Base-by-base conservation (phyloP, 2,888 invertebrate genomes). In the Epinotia bilunana region DNA sequence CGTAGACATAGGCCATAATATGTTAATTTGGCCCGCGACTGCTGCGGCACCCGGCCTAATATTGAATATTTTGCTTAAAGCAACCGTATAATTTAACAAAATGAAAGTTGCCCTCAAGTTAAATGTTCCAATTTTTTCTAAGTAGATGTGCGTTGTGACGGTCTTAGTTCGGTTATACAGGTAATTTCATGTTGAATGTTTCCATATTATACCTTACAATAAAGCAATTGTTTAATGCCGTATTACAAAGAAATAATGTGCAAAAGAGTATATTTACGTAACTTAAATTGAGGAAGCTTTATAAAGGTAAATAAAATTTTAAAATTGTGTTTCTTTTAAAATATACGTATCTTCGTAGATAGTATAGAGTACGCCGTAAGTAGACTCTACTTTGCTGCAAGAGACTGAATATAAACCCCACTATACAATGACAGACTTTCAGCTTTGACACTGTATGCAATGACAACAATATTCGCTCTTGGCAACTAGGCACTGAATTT, bases 51-150 rank as follows among this genome's bases (percentile, higher is more conserved):
- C 83, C 85, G 81, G 79, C 85, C 86, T 81, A 83, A 87, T 88
- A 89, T 89, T 89, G 88, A 88, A 89, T 88, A 89, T 89, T 88
- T 89, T 88, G 83, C 84, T 84, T 85, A 82, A 83, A 75, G 67
- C 67, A 77, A 86, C 85, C 83, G 88, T 87, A 88, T 88, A 88
- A 88, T 89, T 87, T 85, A 81, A 82, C 79, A 81, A 86, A 87
- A 87, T 86, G 83, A 85, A 87, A 86, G 80, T 83, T 81, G 77
- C 76, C 73, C 74, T 75, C 65, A 75, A 78, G 78, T 80, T 80
- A 75, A 75, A 75, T 72, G 49, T 64, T 49, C 33, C 64, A 58
- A 20, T 58, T 69, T 69, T 69, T 49, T 69, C 28, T 28, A n/a
- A 57, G 67, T 57, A 23, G 23, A 23, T 46, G 57, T 58, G 9